Evolutionary conservation across 2,797 vertebrate species (phyloP).

Genomic region (Anguilla marmorata): DNA sequence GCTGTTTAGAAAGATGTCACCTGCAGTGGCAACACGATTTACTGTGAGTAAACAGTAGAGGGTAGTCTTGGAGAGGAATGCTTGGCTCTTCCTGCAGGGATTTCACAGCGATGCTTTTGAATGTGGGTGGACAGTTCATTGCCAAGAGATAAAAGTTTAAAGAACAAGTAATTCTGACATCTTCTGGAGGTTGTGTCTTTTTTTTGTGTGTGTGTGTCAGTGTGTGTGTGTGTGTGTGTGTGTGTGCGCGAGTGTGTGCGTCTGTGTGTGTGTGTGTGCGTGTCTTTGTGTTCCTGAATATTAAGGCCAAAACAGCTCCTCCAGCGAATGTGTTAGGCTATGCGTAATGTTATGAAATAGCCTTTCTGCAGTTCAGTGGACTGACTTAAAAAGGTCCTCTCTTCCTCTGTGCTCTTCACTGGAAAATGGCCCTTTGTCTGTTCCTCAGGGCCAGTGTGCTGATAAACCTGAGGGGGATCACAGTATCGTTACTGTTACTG

Average conservation of each 20-base stretch:
- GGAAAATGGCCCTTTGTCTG: neutral
- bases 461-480: neutral
- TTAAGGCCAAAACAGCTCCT: neutral
- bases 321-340: neutral
- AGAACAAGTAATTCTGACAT: conserved; percentile 55
- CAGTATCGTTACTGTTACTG: neutral
- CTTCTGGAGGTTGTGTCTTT: conserved; percentile 56
- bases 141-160: conserved; percentile 57
- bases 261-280: neutral
- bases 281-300: neutral
- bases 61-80: conserved; percentile 29
- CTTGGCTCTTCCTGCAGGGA: neutral
- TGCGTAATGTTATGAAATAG: neutral
- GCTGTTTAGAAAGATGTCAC: neutral
- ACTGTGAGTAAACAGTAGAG: conserved; percentile 30
- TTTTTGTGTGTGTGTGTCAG: neutral
- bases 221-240: neutral
- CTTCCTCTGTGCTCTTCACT: neutral
- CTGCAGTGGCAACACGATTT: neutral
- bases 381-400: neutral
- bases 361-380: neutral
- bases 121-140: conserved; percentile 65
- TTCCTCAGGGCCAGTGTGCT: neutral
- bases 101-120: conserved; percentile 40
- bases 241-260: neutral